Base-by-base conservation (phyloP, 2,797 vertebrate species). In the Pampus argenteus region DNA sequence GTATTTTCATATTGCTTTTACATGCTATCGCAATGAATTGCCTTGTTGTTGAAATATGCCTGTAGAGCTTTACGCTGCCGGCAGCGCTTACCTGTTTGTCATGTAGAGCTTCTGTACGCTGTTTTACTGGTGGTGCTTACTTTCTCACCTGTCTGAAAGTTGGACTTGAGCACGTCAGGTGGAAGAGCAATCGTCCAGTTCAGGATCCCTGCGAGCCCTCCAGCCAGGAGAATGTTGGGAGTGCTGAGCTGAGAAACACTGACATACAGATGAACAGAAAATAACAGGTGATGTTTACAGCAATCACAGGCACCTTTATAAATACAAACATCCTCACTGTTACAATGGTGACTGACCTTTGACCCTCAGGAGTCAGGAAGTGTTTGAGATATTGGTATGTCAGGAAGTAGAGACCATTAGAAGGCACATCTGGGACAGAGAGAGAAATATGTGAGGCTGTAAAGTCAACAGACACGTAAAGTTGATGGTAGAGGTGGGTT, bases 131-230 rank as follows among this genome's bases (percentile, higher is more conserved):
- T n/a, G n/a, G n/a, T n/a, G n/a, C n/a, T n/a, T n/a, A n/a, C 26
- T 3, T 4, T 61, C 71, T 87, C 8, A 95, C 94, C 94, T 66
- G 94, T 95, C 87, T 95, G 94, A 75, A 93, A 95, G 78, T 95
- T 95, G 51, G 95, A 95, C 29, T 95, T 95, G 15, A 95, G 92
- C 65, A 95, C 95, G 6, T 95, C 95, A 8, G 93, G 89, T 2
- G 95, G 95, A 18, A 95, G 90, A 23, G 94, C 94, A 2, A 95
- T 85, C 0, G 83, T 84, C 95, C 95, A 95, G 85, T 95, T 95
- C 20, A 94, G 36, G 22, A 95, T 87, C 17, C 95, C 95, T 0
- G 95, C 95, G 0, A 91, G 60, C 0, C 95, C 95, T 0, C 95
- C 95, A 0, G 95, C 94, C 13, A 95, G 81, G 58, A 95, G 81